Percentiles rank a stretch among this genome's conserved stretches.
Conservation (phyloP, 2,113 vertebrate species). For the Ceratotherium simum region DNA sequence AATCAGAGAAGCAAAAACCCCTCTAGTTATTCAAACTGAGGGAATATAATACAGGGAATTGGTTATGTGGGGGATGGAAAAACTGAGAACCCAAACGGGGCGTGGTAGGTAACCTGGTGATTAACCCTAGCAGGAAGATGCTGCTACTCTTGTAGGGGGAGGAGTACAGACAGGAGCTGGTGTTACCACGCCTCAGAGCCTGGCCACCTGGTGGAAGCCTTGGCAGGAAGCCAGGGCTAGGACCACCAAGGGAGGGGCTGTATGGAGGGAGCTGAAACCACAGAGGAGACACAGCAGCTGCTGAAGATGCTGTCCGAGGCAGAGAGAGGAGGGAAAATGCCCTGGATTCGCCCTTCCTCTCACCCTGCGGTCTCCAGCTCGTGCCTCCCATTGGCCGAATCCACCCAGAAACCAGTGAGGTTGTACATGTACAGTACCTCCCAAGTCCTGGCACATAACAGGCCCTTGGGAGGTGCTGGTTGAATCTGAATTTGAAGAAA, state of each 20-base stretch:
- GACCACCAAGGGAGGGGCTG: neutral
- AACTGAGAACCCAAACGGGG: neutral
- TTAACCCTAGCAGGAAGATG: neutral
- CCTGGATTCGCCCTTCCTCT: neutral
- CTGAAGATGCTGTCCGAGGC: neutral
- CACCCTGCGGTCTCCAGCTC: neutral
- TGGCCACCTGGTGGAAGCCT: neutral
- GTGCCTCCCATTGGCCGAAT: neutral
- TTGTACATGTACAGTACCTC: rapidly evolving
- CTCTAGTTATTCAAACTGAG: neutral
- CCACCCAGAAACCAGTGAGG: neutral
- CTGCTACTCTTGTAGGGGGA: neutral
- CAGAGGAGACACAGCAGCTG: neutral
- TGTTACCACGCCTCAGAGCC: neutral
- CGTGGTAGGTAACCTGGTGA: neutral
- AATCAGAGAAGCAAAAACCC: neutral
- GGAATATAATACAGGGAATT: neutral
- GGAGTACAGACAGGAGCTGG: neutral
- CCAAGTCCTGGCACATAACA: neutral
- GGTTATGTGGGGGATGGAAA: neutral
- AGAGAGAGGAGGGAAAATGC: neutral
- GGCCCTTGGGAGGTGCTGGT: neutral
- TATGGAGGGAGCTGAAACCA: neutral
- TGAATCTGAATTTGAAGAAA: neutral
- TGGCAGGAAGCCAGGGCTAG: neutral